These are phyloP conservation scores for Coremacera marginata DNA, from an alignment of 2,888 invertebrate genomes.

Conservation along the genomic window DNA sequence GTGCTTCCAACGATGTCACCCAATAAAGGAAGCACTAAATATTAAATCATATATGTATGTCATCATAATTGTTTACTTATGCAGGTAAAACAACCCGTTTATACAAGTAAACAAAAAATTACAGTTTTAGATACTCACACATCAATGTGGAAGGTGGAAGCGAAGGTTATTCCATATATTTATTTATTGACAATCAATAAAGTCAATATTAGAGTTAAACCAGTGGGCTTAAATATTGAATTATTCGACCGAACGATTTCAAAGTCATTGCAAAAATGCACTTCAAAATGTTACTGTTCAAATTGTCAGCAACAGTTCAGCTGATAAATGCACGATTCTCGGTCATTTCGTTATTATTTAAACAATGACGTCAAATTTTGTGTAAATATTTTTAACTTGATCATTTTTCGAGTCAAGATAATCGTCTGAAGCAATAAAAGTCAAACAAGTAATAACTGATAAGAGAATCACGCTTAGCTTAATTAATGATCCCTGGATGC, in stretches of 20 bases:
- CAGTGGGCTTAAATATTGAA: not conserved
- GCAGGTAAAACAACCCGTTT: too few species aligned
- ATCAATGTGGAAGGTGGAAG: not conserved
- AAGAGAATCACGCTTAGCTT: too few species aligned
- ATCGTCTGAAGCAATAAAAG: too few species aligned
- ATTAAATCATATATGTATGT: too few species aligned
- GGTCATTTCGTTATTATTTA: not conserved
- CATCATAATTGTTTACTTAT: too few species aligned
- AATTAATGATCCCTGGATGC: too few species aligned
- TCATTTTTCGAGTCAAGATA: not conserved
- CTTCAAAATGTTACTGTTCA: not conserved
- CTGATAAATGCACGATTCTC: conserved; percentile 7
- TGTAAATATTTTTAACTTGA: conserved; percentile 15
- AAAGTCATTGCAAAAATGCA: not conserved
- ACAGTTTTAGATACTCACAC: too few species aligned
- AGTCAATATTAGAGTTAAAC: not conserved
- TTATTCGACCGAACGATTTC: not conserved
- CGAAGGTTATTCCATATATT: not conserved
- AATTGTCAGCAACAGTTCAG: not conserved
- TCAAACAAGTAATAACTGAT: too few species aligned
- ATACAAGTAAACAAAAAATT: too few species aligned
- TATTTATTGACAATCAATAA: not conserved
- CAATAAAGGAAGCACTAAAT: too few species aligned
- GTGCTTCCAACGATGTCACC: too few species aligned
- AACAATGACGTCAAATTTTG: not conserved